Base-by-base conservation (phyloP, 1,140 invertebrate species). In the Metaphire vulgaris region DNA sequence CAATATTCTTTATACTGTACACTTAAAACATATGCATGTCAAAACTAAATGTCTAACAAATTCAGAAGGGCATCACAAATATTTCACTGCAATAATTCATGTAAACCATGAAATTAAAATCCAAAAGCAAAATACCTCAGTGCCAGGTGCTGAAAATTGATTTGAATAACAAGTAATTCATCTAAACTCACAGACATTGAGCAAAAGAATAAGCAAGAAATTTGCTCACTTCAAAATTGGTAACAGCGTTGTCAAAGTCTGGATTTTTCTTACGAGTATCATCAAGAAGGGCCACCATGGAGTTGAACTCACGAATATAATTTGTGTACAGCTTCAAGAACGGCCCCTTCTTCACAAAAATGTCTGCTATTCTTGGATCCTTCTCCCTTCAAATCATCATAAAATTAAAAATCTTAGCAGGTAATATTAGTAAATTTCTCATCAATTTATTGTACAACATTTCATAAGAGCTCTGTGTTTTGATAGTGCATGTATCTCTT, bases 271-370 rank as follows among this genome's bases (percentile, higher is more conserved):
- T 86, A 76, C 89, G 88, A 29, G 89, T 87, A 2, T 90, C 89
- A 78, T 90, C 90, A 29, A 92, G 87, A 30, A 88, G 83, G 79
- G 88, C 86, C 82, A 88, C 89, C 26, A 90, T 90, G 65, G 86
- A 86, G 81, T 91, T 88, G 85, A 92, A 92, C 82, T 92, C 90
- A 79, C 89, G 88, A 28, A 92, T 91, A 81, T 92, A 92, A 30
- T 89, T 87, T 0, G 91, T 90, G 78, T 92, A 92, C 79, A 92
- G 87, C 83, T 92, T 92, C 0, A 92, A 85, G 83, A 92, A 92
- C 1, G 91, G 91, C 30, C 91, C 91, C 82, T 91, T 91, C 80
- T 89, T 90, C 21, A 92, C 90, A 84, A 92, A 91, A 21, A 92
- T 89, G 84, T 92, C 91, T n/a, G 91, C 88, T 74, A 92, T 89